phyloP scores from a whole-genome alignment of 1,140 invertebrate species.

The Forficula auricularia region DNA sequence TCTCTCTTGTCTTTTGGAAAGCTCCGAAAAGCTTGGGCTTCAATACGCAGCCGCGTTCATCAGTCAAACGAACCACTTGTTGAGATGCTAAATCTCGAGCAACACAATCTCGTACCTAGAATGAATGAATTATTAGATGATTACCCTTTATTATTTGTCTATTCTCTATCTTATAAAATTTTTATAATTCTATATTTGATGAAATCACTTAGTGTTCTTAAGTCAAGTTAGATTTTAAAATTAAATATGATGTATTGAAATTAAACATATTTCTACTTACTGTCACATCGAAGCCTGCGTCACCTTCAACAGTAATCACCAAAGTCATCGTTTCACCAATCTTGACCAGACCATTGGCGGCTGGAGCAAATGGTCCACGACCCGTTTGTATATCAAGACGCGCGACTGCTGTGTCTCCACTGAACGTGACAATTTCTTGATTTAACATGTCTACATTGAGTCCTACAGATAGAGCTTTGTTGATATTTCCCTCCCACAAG shows the following conservation, averaged over 20 bases:
- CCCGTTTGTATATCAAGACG: slow-evolving; percentile 63
- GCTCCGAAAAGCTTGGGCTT: slow-evolving; percentile 67
- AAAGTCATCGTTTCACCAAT: slow-evolving; percentile 70
- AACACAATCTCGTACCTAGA: slow-evolving; percentile 42
- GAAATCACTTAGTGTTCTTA: too few relatives aligned
- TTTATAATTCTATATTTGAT: too few relatives aligned
- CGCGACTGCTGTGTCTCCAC: slow-evolving; percentile 63
- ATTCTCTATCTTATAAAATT: too few relatives aligned
- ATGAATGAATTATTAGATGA: not conserved
- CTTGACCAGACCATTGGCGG: slow-evolving; percentile 58
- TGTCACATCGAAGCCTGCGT: slow-evolving; percentile 60
- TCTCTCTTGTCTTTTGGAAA: slow-evolving; percentile 61
- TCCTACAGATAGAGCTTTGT: slow-evolving; percentile 51
- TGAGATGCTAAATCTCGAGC: slow-evolving; percentile 46
- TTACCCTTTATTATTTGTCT: too few relatives aligned
- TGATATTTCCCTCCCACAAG: slow-evolving; percentile 63
- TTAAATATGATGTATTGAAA: too few relatives aligned
- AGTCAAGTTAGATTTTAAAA: too few relatives aligned
- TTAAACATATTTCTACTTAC: too few relatives aligned
- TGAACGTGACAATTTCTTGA: slow-evolving; percentile 63
- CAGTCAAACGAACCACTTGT: slow-evolving; percentile 50
- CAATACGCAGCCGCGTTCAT: slow-evolving; percentile 57
- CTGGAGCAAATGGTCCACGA: slow-evolving; percentile 54
- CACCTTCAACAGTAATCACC: slow-evolving; percentile 62
- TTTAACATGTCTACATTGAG: slow-evolving; percentile 63